Percentiles rank a stretch among this genome's conserved stretches.
Evolutionary conservation across 2,797 vertebrate genomes (phyloP).

Genomic region (Pogoniulus pusillus): DNA sequence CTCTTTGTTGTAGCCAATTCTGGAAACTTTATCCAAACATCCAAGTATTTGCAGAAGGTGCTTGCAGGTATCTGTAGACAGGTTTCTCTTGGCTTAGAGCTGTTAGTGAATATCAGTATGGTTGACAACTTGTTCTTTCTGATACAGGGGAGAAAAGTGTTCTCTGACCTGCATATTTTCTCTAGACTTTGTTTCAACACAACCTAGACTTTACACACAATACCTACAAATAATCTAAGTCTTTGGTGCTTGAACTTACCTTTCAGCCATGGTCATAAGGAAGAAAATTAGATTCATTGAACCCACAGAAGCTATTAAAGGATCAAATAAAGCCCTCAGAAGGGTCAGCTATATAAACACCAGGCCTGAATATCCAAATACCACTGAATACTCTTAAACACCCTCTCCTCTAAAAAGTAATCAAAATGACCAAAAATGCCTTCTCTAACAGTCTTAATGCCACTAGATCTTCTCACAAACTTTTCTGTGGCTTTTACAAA

Average conservation of each 20-base stretch:
- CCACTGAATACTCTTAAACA: neutral
- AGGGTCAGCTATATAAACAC: neutral
- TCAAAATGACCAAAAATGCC: neutral
- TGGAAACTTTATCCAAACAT: neutral
- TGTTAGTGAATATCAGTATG: neutral
- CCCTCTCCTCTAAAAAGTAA: neutral
- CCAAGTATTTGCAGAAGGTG: neutral
- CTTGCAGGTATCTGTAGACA: neutral
- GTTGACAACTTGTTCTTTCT: neutral
- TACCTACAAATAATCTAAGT: neutral
- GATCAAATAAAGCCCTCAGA: neutral
- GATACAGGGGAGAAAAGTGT: rapidly evolving
- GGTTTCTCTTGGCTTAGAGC: neutral
- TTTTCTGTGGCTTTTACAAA: neutral
- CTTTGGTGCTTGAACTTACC: neutral
- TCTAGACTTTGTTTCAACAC: neutral
- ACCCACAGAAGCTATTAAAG: neutral
- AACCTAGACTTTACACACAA: rapidly evolving
- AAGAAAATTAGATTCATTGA: neutral
- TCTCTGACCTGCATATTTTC: neutral
- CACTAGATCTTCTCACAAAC: neutral
- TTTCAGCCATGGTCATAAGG: neutral
- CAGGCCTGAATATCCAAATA: neutral
- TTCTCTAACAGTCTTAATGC: neutral
- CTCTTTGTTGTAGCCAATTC: neutral